Base-by-base conservation (phyloP, 2,113 vertebrate genomes). In the Epinephelus cyanopodus region DNA sequence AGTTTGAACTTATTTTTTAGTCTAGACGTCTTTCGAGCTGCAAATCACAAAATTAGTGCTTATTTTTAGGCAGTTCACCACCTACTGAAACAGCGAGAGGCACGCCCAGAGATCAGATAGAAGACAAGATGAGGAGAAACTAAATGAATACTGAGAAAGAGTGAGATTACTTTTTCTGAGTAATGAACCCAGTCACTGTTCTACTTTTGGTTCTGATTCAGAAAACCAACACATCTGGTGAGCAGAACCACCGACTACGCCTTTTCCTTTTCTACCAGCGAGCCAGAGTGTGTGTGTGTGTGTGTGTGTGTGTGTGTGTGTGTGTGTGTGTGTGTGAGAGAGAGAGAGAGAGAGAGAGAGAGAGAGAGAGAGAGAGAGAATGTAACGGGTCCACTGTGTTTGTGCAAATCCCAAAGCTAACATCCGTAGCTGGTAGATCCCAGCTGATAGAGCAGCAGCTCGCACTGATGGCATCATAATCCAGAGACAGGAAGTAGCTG, bases 401-500 rank as follows among this genome's bases (percentile, higher is more conserved):
- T 37, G 74, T 74, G 58, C 69, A 87, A 87, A 87, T 86, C 81
- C 84, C 77, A 86, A 92, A 89, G 74, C 77, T 79, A 89, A 90
- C 88, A 86, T 90, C 84, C 84, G 65, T 79, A 61, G 84, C 53
- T 79, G 62, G 71, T 77, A 86, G 85, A 89, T 89, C 71, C 68
- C 79, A 83, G 69, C 86, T 84, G 88, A 90, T 82, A 83, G 74
- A 54, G 79, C 74, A 73, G 86, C 2, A 19, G 86, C 77, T 81
- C 42, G 0, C 69, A 50, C 62, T 87, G 82, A 90, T 79, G 79
- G 77, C 74, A 89, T 90, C 88, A 89, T 83, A 89, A 90, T 87
- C 89, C 89, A 81, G 82, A 77, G 86, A 86, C 90, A 87, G 90
- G 90, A 92, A 90, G 88, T 84, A 19, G 25, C 33, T 14, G 58